Conservation (phyloP, 2,113 vertebrate species). For the Microtus oregoni region DNA sequence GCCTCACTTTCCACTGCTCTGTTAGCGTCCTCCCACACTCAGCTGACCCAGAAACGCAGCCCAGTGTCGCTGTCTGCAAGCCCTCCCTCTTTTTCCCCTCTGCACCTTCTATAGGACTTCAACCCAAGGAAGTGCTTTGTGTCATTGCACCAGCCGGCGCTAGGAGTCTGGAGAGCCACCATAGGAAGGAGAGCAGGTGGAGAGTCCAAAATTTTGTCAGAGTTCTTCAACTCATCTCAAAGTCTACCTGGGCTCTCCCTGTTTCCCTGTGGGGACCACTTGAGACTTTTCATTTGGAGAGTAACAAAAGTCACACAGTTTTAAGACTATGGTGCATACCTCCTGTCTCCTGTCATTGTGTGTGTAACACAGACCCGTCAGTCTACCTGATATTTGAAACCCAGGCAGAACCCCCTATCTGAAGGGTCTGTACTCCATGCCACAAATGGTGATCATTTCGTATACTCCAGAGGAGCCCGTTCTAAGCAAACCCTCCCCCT, state of each 20-base stretch:
- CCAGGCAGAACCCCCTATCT: neutral
- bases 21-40: neutral
- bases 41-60: neutral
- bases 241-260: neutral
- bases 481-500: neutral
- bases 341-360: fast-evolving
- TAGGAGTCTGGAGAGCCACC: neutral
- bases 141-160: neutral
- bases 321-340: too few species aligned
- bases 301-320: neutral
- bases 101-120: neutral
- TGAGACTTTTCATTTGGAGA: neutral
- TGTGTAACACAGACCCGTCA: neutral
- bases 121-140: neutral
- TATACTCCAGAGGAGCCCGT: neutral
- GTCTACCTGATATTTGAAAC: neutral
- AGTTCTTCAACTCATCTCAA: conserved; percentile 13
- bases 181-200: neutral
- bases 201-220: neutral
- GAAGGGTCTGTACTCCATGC: neutral
- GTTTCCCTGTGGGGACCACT: fast-evolving
- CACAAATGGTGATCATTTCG: neutral
- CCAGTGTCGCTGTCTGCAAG: neutral
- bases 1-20: neutral
- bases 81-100: neutral